Conservation (phyloP, 2,797 vertebrate genomes). For the Mus spretus region DNA sequence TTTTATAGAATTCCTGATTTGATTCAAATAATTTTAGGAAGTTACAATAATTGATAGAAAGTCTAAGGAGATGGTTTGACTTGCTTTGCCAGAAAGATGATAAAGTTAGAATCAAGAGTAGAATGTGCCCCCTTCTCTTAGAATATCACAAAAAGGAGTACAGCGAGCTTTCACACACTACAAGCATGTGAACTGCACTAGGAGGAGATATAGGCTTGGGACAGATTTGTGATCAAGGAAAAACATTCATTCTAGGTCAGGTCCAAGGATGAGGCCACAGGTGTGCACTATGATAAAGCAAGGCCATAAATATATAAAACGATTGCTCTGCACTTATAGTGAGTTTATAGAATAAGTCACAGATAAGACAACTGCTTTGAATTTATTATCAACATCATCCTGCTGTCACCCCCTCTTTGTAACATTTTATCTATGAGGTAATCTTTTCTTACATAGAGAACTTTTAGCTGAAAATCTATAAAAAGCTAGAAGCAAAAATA, state of each 20-base stretch:
- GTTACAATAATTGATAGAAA: background rate
- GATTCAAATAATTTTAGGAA: background rate
- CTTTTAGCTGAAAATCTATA: background rate
- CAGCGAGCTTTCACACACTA: background rate
- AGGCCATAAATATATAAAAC: background rate
- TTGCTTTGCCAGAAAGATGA: background rate
- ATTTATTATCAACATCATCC: background rate
- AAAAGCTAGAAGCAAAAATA: background rate
- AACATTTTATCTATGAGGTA: background rate
- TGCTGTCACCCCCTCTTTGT: background rate
- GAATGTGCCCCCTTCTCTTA: background rate
- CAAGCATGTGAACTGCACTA: background rate
- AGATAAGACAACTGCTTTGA: background rate
- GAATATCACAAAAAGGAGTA: background rate
- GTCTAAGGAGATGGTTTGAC: background rate
- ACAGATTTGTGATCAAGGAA: background rate
- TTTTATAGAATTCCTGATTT: background rate
- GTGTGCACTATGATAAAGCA: background rate
- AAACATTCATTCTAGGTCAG: background rate
- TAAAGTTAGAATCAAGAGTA: background rate
- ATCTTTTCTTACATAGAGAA: background rate
- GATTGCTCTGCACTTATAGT: background rate
- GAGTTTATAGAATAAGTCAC: too few relatives aligned
- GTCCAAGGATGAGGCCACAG: background rate
- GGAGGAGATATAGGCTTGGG: background rate